A percentile compares a stretch with the other conserved stretches of the same genome.
phyloP scores from a whole-genome alignment of 1,140 invertebrate species.

The Lordiphosa clarofinis region DNA sequence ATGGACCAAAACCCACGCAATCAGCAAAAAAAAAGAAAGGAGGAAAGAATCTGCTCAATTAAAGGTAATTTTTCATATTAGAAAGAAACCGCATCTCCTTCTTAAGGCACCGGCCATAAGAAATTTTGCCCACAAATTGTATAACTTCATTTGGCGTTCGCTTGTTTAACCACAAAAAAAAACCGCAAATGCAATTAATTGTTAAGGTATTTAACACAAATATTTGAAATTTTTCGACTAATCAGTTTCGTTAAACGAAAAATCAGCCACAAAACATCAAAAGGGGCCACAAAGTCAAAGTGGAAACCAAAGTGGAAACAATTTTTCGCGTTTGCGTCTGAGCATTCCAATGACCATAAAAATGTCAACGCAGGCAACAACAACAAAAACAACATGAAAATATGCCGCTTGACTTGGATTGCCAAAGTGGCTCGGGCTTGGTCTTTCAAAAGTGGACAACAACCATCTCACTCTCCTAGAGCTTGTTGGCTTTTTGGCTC shows the following conservation, averaged over 20 bases:
- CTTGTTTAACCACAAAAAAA: conserved; percentile 39
- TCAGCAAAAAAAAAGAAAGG: neutral
- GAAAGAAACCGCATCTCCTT: too few relatives aligned
- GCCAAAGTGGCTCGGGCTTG: conserved; percentile 42
- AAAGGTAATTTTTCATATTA: too few relatives aligned
- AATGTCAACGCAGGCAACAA: conserved; percentile 62
- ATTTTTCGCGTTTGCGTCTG: conserved; percentile 17
- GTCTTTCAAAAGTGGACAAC: conserved; percentile 37
- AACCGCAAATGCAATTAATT: conserved; percentile 53
- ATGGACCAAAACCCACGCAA: conserved; percentile 15
- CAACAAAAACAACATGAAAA: conserved; percentile 48
- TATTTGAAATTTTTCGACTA: conserved; percentile 60
- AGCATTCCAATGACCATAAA: conserved; percentile 69
- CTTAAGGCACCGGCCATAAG: too few relatives aligned
- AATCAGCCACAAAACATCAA: conserved; percentile 3
- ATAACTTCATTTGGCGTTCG: conserved; percentile 42
- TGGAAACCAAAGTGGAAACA: conserved; percentile 41
- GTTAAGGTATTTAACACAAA: conserved; percentile 59
- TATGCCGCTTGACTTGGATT: conserved; percentile 43
- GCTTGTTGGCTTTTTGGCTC: conserved; percentile 20
- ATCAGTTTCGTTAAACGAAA: conserved; percentile 32
- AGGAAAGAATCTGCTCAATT: too few relatives aligned
- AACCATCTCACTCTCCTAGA: conserved; percentile 9
- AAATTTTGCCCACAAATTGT: conserved; percentile 12
- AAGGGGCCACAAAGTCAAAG: conserved; percentile 49